Evolutionary conservation across 2,113 vertebrate genomes (phyloP), one percentile per base, ranked within the genome.

Genomic region (Fregetta grallaria): DNA sequence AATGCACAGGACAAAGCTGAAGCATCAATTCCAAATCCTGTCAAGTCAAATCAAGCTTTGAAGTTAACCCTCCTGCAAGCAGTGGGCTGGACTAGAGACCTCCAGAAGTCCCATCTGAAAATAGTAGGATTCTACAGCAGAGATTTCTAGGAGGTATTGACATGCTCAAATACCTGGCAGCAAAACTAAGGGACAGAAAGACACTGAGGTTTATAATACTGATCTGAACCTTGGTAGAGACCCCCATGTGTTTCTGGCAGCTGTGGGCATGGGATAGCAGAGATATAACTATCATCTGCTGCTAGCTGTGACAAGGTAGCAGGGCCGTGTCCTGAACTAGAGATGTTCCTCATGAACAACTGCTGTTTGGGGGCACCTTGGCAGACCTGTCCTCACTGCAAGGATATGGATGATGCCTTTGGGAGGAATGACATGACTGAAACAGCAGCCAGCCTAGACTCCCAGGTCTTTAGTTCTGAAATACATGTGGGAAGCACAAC

Each of bases 341-440:
- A 21, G 16, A 22, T 3, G 1, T 22, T 75, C 26, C 55, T 82
- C 0, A 0, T 2, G 18, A 72, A 20, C 20, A 70, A 8, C n/a
- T 36, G 55, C 1, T 4, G 38, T 58, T 2, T 0, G 0, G 40
- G 49, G 38, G 42, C 47, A 71, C 13, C 18, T 71, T 6, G 10
- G 38, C 56, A 88, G 65, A 44, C 20, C 45, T 81, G 42, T 74
- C 38, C 25, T 81, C 42, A 27, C 21, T 25, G 3, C 32, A 22
- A 13, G 13, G 47, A 45, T 15, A 22, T 4, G 56, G 65, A 27
- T 36, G 45, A 62, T 62, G 20, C 40, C 47, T 77, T 16, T 52
- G 42, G 61, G 52, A 90, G n/a, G 29, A 40, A 40, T 49, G 18
- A 40, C 13, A 13, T 6, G 30, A 10, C 59, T 8, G 3, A 62